Percentiles rank a stretch among this genome's conserved stretches.
Conservation (phyloP, 2,113 vertebrate genomes). For the Beaufortia kweichowensis region DNA sequence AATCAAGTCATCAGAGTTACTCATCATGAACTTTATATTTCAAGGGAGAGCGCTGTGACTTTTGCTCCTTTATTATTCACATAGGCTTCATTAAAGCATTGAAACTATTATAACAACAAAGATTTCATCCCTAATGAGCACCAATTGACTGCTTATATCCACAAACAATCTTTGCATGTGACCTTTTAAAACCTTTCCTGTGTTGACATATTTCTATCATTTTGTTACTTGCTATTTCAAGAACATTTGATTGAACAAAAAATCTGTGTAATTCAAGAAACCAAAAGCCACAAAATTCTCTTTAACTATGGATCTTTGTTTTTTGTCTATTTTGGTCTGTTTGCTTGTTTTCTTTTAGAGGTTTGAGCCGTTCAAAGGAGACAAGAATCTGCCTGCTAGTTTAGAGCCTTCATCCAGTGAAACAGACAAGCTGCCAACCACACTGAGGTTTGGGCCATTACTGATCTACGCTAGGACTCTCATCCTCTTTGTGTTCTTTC, state of each 20-base stretch:
- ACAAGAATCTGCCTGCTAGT: conserved; percentile 92
- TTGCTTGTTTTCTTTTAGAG: conserved; percentile 74
- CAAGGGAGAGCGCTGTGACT: no score
- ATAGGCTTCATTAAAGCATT: no score
- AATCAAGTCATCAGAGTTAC: no score
- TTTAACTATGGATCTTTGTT: conserved; percentile 1
- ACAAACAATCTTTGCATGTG: not conserved
- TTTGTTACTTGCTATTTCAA: no score
- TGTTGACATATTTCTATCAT: no score
- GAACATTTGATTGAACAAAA: no score
- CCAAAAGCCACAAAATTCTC: not conserved
- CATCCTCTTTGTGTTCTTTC: conserved; percentile 7
- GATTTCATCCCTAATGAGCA: not conserved
- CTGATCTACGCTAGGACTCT: not conserved
- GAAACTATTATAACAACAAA: no score
- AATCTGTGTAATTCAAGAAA: not conserved
- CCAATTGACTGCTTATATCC: not conserved
- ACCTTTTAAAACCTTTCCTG: no score
- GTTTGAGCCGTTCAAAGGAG: conserved; percentile 91
- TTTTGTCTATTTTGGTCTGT: conserved; percentile 28
- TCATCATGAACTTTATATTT: no score
- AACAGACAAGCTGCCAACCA: conserved; percentile 80
- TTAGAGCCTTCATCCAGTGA: conserved; percentile 91
- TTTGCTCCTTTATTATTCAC: no score
- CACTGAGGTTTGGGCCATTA: conserved; percentile 80